Evolutionary conservation across 2,888 invertebrate genomes (phyloP).

Genomic region (Heliconius hortense): DNA sequence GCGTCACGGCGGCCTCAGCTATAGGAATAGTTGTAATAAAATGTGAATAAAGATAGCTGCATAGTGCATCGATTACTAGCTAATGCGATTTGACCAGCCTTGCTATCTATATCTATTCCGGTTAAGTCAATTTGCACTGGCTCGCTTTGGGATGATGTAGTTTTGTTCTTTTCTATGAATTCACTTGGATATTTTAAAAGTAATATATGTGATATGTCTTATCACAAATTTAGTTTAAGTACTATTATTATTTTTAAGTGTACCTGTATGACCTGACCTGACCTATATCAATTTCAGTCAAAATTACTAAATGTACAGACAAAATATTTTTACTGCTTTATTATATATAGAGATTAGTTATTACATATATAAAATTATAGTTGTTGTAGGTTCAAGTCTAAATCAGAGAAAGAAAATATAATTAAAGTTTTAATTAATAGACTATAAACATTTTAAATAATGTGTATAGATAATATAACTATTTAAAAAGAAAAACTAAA

Average conservation of each 20-base stretch:
- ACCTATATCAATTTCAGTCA: no score
- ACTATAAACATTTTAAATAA: background rate
- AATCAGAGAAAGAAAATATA: no score
- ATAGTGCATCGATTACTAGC: constrained; percentile 47
- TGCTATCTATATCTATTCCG: constrained; percentile 55
- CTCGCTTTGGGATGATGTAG: constrained; percentile 27
- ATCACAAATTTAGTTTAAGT: background rate
- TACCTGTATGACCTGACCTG: no score
- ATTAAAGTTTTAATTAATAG: background rate
- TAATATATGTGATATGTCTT: background rate
- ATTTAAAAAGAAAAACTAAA: background rate
- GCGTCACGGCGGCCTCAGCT: background rate
- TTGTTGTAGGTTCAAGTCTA: no score
- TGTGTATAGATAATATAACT: background rate
- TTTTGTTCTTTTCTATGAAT: constrained; percentile 29
- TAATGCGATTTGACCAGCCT: constrained; percentile 72
- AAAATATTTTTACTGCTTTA: no score
- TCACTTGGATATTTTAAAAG: background rate
- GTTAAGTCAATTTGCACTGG: constrained; percentile 54
- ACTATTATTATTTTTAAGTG: no score
- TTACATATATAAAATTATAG: background rate
- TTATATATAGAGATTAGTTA: no score
- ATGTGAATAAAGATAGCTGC: constrained; percentile 37
- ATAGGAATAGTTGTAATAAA: constrained; percentile 38
- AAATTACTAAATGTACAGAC: no score